Conservation (phyloP, 2,888 invertebrate genomes). For the Lasiommata megera region DNA sequence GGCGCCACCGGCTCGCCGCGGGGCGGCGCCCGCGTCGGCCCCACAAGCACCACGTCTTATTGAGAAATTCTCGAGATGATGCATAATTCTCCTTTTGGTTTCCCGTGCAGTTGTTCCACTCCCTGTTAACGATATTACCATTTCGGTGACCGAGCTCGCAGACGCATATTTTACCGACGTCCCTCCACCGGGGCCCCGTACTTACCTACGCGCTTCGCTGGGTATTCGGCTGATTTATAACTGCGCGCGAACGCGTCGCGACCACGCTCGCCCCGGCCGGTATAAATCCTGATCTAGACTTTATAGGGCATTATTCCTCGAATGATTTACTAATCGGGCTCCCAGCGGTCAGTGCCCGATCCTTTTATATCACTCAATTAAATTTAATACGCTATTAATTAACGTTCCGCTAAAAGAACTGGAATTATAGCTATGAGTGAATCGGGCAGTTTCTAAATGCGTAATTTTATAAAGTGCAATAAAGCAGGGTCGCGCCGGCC, state of each 20-base stretch:
- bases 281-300: conserved; percentile 28
- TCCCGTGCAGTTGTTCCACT: conserved; percentile 70
- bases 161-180: conserved; percentile 70
- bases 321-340: conserved; percentile 23
- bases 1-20: conserved; percentile 69
- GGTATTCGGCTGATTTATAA: conserved; percentile 57
- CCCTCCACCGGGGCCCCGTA: conserved; percentile 40
- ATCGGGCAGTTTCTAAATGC: neutral
- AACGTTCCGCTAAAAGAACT: conserved; percentile 7
- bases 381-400: conserved; percentile 12
- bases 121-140: conserved; percentile 79
- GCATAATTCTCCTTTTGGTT: conserved; percentile 75
- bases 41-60: conserved; percentile 74
- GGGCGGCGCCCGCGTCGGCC: conserved; percentile 72
- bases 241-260: conserved; percentile 40
- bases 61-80: conserved; percentile 79
- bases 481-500: neutral
- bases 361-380: conserved; percentile 12
- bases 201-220: conserved; percentile 44
- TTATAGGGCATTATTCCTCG: conserved; percentile 26
- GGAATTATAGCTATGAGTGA: neutral
- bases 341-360: conserved; percentile 5
- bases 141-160: conserved; percentile 65
- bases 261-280: conserved; percentile 19
- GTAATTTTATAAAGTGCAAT: neutral